phyloP scores from a whole-genome alignment of 2,797 vertebrate genomes.

The Dryobates pubescens region DNA sequence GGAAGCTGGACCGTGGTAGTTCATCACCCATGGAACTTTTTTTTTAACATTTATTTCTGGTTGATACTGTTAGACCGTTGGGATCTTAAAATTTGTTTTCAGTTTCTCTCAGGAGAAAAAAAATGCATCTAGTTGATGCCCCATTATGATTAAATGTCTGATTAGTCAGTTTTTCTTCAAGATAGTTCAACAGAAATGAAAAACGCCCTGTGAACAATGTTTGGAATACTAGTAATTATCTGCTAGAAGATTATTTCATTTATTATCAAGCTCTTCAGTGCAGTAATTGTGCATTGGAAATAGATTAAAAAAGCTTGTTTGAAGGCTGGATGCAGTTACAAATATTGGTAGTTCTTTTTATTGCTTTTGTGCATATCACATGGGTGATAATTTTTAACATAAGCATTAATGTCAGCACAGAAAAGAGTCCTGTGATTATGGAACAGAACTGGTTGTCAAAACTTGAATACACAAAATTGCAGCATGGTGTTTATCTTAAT shows the following conservation, averaged over 20 bases:
- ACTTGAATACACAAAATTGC: background rate
- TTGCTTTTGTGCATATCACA: rapidly evolving
- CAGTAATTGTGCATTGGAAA: background rate
- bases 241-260: background rate
- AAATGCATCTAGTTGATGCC: background rate
- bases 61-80: background rate
- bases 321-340: constrained; percentile 6
- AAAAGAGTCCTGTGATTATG: background rate
- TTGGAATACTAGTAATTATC: background rate
- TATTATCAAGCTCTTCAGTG: background rate
- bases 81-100: background rate
- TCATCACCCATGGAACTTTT: background rate
- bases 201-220: background rate
- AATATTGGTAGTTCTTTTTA: background rate
- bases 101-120: background rate
- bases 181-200: background rate
- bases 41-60: too few relatives aligned
- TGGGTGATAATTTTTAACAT: background rate
- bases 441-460: background rate
- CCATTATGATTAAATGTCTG: background rate
- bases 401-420: background rate
- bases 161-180: background rate
- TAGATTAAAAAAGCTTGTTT: background rate
- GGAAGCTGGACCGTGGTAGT: background rate
- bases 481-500: background rate